Conservation (phyloP, 1,140 invertebrate genomes). For the Holcopasites calliopsidis region DNA sequence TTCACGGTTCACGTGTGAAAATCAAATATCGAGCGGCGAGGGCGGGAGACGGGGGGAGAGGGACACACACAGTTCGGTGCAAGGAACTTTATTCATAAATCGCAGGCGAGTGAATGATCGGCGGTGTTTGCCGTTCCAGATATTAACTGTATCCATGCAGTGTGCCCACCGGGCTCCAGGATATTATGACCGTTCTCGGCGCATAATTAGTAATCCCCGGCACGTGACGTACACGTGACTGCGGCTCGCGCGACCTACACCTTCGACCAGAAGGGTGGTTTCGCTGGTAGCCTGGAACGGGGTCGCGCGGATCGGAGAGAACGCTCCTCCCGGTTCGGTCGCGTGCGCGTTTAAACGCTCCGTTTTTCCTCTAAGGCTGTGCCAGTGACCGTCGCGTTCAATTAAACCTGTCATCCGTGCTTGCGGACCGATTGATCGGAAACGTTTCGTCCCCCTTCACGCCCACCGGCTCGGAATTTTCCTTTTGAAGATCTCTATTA, state of each 20-base stretch:
- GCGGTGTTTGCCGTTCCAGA: constrained; percentile 73
- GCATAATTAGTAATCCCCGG: constrained; percentile 78
- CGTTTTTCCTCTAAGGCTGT: constrained; percentile 43
- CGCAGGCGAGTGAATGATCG: constrained; percentile 54
- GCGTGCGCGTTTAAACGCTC: constrained; percentile 42
- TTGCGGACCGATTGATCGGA: not conserved
- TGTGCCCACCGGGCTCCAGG: constrained; percentile 67
- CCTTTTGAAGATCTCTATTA: too few relatives aligned
- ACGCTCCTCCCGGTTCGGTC: constrained; percentile 19
- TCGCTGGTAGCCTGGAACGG: constrained; percentile 6
- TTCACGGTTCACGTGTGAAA: constrained; percentile 76
- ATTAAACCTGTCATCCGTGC: constrained; percentile 32
- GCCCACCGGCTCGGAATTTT: not conserved
- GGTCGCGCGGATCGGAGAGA: not conserved
- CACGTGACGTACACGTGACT: constrained; percentile 74
- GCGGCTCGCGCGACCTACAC: constrained; percentile 58
- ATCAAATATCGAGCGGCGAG: constrained; percentile 72
- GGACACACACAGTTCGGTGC: too few relatives aligned
- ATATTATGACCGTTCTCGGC: constrained; percentile 76
- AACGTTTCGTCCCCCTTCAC: not conserved
- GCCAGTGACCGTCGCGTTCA: constrained; percentile 41
- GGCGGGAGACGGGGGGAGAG: too few relatives aligned
- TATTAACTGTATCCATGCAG: constrained; percentile 77
- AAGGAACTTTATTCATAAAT: constrained; percentile 70
- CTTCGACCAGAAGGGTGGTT: constrained; percentile 47